Evolutionary conservation across 2,113 vertebrate genomes (phyloP).

Genomic region (Australoheros scitulus): DNA sequence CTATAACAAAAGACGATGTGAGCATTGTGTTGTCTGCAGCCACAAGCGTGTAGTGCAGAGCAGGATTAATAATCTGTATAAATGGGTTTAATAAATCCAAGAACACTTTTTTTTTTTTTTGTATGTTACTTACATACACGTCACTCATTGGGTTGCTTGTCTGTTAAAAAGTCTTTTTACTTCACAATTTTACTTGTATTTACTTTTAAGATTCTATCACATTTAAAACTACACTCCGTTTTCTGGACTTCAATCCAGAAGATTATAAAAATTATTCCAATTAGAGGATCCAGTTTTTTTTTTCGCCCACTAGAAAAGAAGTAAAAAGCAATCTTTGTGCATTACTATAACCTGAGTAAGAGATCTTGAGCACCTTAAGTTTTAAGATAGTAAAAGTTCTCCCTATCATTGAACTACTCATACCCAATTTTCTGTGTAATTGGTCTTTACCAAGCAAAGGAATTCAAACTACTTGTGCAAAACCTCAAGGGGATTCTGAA

Average conservation of each 20-base stretch:
- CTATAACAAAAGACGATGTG: background rate
- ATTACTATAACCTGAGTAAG: slow-evolving; percentile 6
- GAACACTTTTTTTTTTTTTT: background rate
- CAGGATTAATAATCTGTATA: background rate
- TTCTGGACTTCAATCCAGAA: background rate
- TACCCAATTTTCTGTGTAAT: background rate
- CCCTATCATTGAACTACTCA: background rate
- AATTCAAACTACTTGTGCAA: background rate
- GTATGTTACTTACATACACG: background rate
- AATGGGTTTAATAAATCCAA: background rate
- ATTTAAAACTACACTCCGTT: background rate
- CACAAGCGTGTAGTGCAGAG: background rate
- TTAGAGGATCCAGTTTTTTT: background rate
- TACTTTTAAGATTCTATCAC: background rate
- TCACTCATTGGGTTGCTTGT: background rate
- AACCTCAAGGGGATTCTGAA: slow-evolving; percentile 21
- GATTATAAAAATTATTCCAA: background rate
- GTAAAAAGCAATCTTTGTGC: background rate
- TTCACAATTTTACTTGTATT: background rate
- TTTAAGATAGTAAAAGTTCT: background rate
- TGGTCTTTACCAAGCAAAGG: background rate
- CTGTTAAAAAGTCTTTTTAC: background rate
- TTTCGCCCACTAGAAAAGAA: background rate
- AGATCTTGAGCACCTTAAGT: background rate
- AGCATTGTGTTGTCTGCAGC: background rate